phyloP scores from a whole-genome alignment of 1,140 invertebrate species.

The Heliconius himera region DNA sequence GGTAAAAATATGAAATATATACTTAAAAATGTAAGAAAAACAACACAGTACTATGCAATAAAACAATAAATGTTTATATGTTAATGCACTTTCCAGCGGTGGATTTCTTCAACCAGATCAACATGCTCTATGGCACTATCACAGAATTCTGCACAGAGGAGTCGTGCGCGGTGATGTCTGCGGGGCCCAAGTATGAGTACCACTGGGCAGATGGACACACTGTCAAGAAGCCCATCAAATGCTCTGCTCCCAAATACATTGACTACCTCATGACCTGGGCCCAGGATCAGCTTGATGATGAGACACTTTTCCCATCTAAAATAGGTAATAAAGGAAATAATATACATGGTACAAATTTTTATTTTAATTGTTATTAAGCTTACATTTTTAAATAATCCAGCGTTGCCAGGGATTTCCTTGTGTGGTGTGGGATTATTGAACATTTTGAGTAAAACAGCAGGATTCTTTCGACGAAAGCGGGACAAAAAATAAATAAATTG shows the following conservation, averaged over 20 bases:
- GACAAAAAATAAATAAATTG: no score
- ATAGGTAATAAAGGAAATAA: conserved; percentile 87
- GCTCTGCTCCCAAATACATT: conserved; percentile 99
- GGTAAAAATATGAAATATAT: no score
- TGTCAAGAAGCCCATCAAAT: conserved; percentile 99
- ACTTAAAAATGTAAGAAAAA: no score
- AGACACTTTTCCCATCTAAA: conserved; percentile 99
- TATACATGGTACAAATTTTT: no score
- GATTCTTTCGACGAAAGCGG: no score
- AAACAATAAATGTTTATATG: not conserved
- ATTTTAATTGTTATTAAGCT: no score
- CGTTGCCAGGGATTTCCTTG: no score
- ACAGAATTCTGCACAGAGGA: conserved; percentile 99
- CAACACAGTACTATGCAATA: no score
- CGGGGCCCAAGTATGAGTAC: conserved; percentile 99
- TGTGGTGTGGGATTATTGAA: no score
- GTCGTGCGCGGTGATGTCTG: conserved; percentile 98
- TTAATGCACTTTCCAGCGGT: conserved; percentile 87
- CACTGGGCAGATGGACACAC: conserved; percentile 99
- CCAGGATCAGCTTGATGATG: conserved; percentile 99
- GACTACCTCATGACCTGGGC: conserved; percentile 99
- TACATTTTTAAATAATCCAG: no score
- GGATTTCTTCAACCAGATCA: conserved; percentile 99
- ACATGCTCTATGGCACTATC: conserved; percentile 99
- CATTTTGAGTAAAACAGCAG: no score